Evolutionary conservation across 2,113 vertebrate genomes (phyloP), one percentile per base, ranked within the genome.

Genomic region (Cyanistes caeruleus): DNA sequence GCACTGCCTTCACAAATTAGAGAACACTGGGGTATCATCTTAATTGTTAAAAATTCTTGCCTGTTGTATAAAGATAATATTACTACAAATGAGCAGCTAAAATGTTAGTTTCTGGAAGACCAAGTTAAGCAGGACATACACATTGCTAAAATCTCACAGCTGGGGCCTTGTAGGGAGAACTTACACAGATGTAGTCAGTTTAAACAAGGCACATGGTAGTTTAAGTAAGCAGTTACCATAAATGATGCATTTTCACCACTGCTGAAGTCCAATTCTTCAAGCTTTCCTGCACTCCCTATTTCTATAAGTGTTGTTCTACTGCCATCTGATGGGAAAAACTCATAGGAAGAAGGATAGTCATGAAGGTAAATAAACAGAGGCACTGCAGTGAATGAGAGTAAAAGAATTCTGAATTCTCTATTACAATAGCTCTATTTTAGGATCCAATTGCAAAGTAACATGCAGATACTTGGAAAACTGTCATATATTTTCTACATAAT

Each of bases 281-380:
- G 53, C 10, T 44, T 60, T 73, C 58, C 52, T 15, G 27, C 37
- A 13, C 19, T 62, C 25, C 16, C 13, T 21, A 3, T 48, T n/a
- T 64, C 63, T 58, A 1, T 64, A 73, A 28, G 53, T 35, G 94
- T 64, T 94, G 90, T 27, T 79, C 17, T 94, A 96, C 94, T 98
- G 97, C 97, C 98, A 98, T 93, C 98, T 98, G 97, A 84, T 86
- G 98, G 93, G 21, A 41, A 91, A 93, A 23, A 4, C 11, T 22
- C 25, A 72, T 28, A 74, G 46, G 35, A 46, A 70, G 15, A 33
- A 62, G 8, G 9, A 60, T 18, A 4, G 10, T 22, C 27, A 23
- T 10, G 15, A 39, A 77, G 24, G 27, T 31, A 1, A 3, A 16
- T 3, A 7, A 82, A 58, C 20, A 67, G 28, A 65, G 13, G 27